Base-by-base conservation (phyloP, 2,797 vertebrate genomes). In the Darevskia nairensis region DNA sequence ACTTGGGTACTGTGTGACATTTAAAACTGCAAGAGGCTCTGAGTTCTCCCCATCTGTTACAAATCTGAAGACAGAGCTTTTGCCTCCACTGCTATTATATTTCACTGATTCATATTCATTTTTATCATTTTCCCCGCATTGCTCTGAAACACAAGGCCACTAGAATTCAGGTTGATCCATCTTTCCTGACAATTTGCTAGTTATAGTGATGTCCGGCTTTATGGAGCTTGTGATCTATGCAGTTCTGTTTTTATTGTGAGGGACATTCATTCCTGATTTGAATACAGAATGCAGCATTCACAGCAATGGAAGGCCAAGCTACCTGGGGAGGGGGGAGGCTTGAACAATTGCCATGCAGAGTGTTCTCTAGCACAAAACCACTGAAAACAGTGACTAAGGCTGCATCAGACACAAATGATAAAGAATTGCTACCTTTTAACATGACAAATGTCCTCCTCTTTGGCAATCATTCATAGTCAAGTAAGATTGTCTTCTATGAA, bases 281-380 rank as follows among this genome's bases (percentile, higher is more conserved):
- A 95, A 95, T 90, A 85, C 32, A 92, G 27, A 94, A 92, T 88
- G 79, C 13, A 71, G 5, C 4, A 91, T 66, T 59, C 35, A 2
- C 5, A 82, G 50, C 6, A 71, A 46, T 82, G 89, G 81, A 89
- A 25, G 21, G 4, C 50, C 86, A 21, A 93, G 50, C 1, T 83
- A 68, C 21, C 13, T 82, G 19, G 71, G 44, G 86, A 85, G 0
- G 8, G 0, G 25, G 10, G 35, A 74, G 59, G 19, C 27, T 59
- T 79, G 55, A 89, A 13, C 64, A 72, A 13, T 50, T 35, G 3
- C 41, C 39, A 29, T 80, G 23, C 3, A 86, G 1, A 76, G 10
- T 71, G 44, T 83, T 83, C 55, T 72, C 3, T 19, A 83, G 2
- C 1, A 15, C 21, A n/a, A 83, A 25, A 1, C 82, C 41, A 69